phyloP scores from a whole-genome alignment of 2,888 invertebrate species.

The Helicoverpa assulta region DNA sequence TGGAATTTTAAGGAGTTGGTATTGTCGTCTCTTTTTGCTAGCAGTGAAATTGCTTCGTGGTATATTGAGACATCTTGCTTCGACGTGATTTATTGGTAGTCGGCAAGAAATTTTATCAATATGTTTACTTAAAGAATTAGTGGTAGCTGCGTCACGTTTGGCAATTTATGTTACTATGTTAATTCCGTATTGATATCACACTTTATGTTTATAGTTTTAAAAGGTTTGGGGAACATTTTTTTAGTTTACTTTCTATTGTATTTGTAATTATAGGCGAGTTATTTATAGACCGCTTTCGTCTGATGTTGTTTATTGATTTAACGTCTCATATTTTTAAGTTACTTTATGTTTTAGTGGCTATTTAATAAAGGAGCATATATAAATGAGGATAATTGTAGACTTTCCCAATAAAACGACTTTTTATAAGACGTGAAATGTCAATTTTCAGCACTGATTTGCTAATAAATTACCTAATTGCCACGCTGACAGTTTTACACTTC shows the following conservation, averaged over 20 bases:
- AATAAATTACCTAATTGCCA: no score
- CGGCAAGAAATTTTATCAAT: constrained; percentile 85
- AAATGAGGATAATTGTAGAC: no score
- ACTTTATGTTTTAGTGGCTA: background rate
- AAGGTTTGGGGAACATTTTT: constrained; percentile 52
- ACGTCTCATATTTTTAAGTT: background rate
- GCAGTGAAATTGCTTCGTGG: constrained; percentile 78
- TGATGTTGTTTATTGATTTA: constrained; percentile 21
- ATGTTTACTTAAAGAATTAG: constrained; percentile 89
- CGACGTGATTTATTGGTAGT: constrained; percentile 83
- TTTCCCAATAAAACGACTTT: no score
- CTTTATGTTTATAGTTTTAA: constrained; percentile 68
- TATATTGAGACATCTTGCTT: constrained; percentile 87
- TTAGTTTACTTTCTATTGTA: constrained; percentile 48
- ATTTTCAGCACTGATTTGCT: no score
- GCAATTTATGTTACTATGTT: constrained; percentile 82
- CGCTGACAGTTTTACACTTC: no score
- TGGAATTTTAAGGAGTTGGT: constrained; percentile 43
- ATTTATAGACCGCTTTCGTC: constrained; percentile 45
- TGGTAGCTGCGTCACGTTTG: constrained; percentile 79
- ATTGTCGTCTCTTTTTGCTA: constrained; percentile 69
- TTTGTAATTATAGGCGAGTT: constrained; percentile 40
- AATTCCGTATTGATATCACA: constrained; percentile 81
- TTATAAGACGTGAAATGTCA: no score
- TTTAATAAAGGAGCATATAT: no score